Evolutionary conservation across 2,888 invertebrate species (phyloP), one percentile per base, ranked within the genome.

Genomic region (Diarsia brunnea): DNA sequence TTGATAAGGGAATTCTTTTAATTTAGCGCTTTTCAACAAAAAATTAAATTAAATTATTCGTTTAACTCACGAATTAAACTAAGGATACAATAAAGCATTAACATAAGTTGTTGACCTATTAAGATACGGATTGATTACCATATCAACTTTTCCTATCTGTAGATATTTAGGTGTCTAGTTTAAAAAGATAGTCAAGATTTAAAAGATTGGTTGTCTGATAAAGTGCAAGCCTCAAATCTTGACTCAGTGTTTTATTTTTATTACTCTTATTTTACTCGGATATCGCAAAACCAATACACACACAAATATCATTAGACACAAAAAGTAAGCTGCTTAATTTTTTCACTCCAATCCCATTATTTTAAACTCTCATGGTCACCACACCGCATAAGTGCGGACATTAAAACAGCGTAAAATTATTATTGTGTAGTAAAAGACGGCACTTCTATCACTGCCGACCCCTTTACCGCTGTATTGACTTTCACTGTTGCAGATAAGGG

Each of bases 401-500:
- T 86, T 82, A 87, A 86, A 84, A 78, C 55, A 63, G 55, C 79
- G 72, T 85, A 70, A 87, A 88, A 84, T 87, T 79, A 79, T 84
- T 82, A 84, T 73, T 73, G 69, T 53, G 73, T 65, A 27, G 64
- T 85, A 83, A 85, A 75, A 71, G 67, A 66, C 79, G 76, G 31
- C 69, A 70, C 73, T 60, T 64, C 61, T 55, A 47, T 60, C 64
- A 53, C 73, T 61, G 47, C 66, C 65, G 58, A 72, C 68, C 43
- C 21, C 24, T 63, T n/a, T 5, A 69, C 38, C 49, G 69, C 69
- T 73, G 67, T 84, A 82, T 78, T 74, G 64, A 75, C 77, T 79
- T 85, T 77, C 74, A 73, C 69, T 80, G 60, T 0, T 14, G 16
- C 2, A 70, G 67, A 68, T 69, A 79, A 69, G 47, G 14, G 58